Conservation (phyloP, 2,113 vertebrate genomes). For the Porphyrio hochstetteri region DNA sequence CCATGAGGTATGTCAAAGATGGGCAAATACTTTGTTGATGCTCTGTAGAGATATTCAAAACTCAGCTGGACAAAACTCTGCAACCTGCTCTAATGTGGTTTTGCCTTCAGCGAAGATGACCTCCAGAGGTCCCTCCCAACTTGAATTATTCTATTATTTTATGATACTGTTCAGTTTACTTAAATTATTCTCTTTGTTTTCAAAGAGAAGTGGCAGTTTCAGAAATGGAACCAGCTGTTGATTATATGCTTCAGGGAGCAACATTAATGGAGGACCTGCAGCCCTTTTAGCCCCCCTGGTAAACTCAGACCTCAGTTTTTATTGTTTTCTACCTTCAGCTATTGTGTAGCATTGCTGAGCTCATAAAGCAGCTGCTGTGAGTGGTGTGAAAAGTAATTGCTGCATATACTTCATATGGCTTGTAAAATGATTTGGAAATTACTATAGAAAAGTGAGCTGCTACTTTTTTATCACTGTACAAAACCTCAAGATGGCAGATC, state of each 20-base stretch:
- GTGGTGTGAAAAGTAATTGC: constrained; percentile 46
- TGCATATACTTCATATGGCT: constrained; percentile 20
- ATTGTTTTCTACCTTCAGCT: constrained; percentile 35
- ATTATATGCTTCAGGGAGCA: constrained; percentile 49
- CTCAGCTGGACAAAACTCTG: neutral
- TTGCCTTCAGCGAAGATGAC: neutral
- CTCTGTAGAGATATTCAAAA: neutral
- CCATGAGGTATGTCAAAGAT: neutral
- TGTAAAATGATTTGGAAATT: constrained; percentile 43
- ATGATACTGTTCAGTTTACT: neutral
- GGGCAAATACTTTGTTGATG: neutral
- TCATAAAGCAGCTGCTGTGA: constrained; percentile 52
- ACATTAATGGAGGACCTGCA: neutral
- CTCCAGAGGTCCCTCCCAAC: neutral
- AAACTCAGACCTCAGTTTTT: constrained; percentile 32
- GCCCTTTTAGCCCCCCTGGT: constrained; percentile 38
- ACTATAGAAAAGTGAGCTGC: neutral
- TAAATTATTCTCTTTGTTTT: constrained; percentile 42
- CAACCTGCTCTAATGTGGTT: neutral
- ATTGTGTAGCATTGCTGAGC: neutral
- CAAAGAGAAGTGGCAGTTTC: constrained; percentile 8
- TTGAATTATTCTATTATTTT: neutral
- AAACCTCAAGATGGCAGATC: constrained; percentile 5
- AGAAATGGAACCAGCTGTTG: constrained; percentile 44
- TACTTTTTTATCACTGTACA: constrained; percentile 7